A percentile compares a stretch with the other conserved stretches of the same genome.
phyloP scores from a whole-genome alignment of 2,888 invertebrate genomes.

The Rhagium mordax region DNA sequence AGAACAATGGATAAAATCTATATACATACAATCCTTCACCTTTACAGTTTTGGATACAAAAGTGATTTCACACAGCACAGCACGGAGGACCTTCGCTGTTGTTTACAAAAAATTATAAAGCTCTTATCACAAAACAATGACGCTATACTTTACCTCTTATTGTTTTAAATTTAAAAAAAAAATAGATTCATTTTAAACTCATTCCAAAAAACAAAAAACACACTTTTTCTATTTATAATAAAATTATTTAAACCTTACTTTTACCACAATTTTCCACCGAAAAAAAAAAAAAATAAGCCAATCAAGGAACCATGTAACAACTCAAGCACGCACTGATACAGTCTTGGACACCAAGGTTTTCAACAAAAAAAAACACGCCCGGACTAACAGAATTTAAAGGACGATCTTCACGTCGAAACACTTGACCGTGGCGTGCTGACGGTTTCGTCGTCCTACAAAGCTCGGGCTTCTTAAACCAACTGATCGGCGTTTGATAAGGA shows the following conservation, averaged over 20 bases:
- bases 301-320: neutral
- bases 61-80: too few relatives aligned
- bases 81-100: too few relatives aligned
- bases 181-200: too few relatives aligned
- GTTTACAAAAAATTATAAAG: too few relatives aligned
- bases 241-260: neutral
- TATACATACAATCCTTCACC: too few relatives aligned
- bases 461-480: neutral
- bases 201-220: too few relatives aligned
- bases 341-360: neutral
- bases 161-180: too few relatives aligned
- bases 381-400: neutral
- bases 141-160: too few relatives aligned
- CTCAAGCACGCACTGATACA: neutral
- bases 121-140: too few relatives aligned
- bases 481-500: neutral
- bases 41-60: too few relatives aligned
- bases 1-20: too few relatives aligned
- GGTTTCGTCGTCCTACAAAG: neutral
- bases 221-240: too few relatives aligned
- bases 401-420: neutral
- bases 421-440: neutral
- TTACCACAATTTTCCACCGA: neutral
- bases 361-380: constrained; percentile 1
- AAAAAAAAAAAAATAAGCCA: neutral